Conservation (phyloP, 2,797 vertebrate species). For the Myotis findleyi region DNA sequence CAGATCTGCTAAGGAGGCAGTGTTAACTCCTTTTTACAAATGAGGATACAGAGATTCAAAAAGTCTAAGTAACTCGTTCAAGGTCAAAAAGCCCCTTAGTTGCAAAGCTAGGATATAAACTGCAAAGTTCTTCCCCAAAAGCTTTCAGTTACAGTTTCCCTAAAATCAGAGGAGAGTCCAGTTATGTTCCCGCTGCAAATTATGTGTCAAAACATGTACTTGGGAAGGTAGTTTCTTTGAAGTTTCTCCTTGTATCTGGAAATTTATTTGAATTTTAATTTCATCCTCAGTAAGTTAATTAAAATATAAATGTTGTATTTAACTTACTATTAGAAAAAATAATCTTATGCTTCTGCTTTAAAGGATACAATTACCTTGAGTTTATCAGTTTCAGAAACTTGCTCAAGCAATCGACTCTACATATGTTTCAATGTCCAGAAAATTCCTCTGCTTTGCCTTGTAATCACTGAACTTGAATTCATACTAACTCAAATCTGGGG, state of each 20-base stretch:
- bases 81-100: not conserved
- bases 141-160: not conserved
- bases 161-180: not conserved
- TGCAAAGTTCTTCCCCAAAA: not conserved
- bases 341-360: not conserved
- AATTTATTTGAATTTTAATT: not conserved
- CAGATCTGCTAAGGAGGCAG: not conserved
- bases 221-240: not conserved
- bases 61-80: constrained; percentile 13
- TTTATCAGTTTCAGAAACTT: not conserved
- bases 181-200: not conserved
- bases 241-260: not conserved
- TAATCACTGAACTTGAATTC: not conserved
- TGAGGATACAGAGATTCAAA: not conserved
- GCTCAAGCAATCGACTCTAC: not conserved
- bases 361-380: not conserved
- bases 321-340: not conserved
- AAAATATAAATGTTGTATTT: not conserved
- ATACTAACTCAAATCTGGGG: not conserved
- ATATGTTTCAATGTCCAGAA: not conserved
- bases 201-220: not conserved
- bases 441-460: not conserved
- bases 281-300: not conserved
- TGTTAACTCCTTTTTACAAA: constrained; percentile 48
- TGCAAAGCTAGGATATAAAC: not conserved